Conservation (phyloP, 1,140 invertebrate species). For the Limonius californicus region DNA sequence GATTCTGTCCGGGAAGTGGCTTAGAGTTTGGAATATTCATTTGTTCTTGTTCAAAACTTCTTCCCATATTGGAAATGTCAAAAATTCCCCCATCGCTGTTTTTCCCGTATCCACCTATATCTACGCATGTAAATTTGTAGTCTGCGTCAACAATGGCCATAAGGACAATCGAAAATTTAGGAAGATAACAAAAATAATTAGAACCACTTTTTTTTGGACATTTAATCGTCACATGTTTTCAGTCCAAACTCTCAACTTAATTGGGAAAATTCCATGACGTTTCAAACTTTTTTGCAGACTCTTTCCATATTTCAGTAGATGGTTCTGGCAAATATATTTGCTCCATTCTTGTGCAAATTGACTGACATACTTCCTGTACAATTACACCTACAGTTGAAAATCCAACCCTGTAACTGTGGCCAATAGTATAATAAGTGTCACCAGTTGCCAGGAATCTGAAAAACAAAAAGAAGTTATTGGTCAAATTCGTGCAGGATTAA, state of each 20-base stretch:
- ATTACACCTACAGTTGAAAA: constrained; percentile 18
- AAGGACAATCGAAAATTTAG: constrained; percentile 46
- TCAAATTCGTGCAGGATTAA: no score
- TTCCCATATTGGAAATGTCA: constrained; percentile 34
- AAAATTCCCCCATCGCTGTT: constrained; percentile 43
- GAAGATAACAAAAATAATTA: constrained; percentile 46
- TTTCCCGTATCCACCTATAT: constrained; percentile 46
- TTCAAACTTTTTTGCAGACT: constrained; percentile 34
- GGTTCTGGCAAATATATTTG: constrained; percentile 30
- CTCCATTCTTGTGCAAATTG: constrained; percentile 16
- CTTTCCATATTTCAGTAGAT: constrained; percentile 31
- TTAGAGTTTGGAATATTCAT: no score
- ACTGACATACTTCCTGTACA: constrained; percentile 17
- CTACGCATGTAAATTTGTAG: constrained; percentile 47
- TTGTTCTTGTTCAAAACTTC: constrained; percentile 29
- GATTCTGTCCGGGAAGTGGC: constrained; percentile 1
- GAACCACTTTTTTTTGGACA: constrained; percentile 42
- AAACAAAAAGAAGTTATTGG: no score
- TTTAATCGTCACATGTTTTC: constrained; percentile 48
- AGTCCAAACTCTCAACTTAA: constrained; percentile 44
- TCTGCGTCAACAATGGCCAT: constrained; percentile 45
- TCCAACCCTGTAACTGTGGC: constrained; percentile 15
- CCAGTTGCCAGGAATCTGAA: constrained; percentile 17
- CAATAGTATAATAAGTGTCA: constrained; percentile 18
- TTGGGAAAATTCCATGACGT: constrained; percentile 43